A percentile compares a stretch with the other conserved stretches of the same genome.
phyloP scores from a whole-genome alignment of 2,888 invertebrate genomes.

The Tachina lurida region DNA sequence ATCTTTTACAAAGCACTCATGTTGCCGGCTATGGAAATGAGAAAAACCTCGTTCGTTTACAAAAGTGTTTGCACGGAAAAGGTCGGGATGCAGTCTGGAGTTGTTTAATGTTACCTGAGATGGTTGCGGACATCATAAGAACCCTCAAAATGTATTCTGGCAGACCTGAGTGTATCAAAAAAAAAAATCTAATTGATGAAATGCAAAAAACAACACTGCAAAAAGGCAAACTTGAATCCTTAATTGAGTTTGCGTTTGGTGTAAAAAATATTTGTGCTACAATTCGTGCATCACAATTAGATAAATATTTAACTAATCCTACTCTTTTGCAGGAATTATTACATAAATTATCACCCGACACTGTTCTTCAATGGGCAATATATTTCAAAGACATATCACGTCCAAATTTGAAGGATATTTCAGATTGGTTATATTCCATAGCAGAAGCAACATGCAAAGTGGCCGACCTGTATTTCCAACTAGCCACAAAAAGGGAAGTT shows the following conservation, averaged over 20 bases:
- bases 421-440: too few species aligned
- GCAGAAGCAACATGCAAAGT: constrained; percentile 43
- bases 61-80: constrained; percentile 30
- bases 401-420: too few species aligned
- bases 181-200: constrained; percentile 31
- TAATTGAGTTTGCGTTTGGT: too few species aligned
- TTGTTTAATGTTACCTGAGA: constrained; percentile 38
- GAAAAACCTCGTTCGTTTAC: constrained; percentile 38
- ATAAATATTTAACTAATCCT: constrained; percentile 47
- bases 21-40: constrained; percentile 33
- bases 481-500: background rate
- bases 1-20: background rate
- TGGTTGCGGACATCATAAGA: constrained; percentile 28
- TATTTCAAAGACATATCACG: too few species aligned
- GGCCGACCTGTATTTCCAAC: constrained; percentile 8
- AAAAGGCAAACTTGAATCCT: constrained; percentile 16
- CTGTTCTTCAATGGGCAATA: constrained; percentile 38
- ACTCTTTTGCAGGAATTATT: constrained; percentile 49
- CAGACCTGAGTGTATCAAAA: constrained; percentile 28
- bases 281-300: too few species aligned
- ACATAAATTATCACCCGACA: constrained; percentile 19
- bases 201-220: background rate
- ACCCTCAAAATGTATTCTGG: constrained; percentile 48
- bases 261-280: too few species aligned
- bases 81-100: constrained; percentile 26